phyloP scores from a whole-genome alignment of 2,113 vertebrate species.

The Podiceps cristatus region DNA sequence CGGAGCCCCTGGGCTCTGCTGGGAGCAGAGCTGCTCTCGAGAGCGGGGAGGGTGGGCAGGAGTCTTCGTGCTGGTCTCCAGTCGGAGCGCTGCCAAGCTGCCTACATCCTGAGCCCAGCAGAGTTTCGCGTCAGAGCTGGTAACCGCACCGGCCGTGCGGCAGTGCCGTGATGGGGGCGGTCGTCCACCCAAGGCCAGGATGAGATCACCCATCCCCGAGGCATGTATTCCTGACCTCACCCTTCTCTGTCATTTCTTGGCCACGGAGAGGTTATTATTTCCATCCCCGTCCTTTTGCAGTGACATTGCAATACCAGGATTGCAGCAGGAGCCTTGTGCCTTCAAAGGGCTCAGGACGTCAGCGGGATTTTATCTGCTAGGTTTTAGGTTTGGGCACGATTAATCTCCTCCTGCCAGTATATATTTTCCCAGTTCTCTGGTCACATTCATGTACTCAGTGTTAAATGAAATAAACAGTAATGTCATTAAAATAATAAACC shows the following conservation, averaged over 20 bases:
- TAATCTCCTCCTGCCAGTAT: not conserved
- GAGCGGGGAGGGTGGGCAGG: not conserved
- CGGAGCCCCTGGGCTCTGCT: not conserved
- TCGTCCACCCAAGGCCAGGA: slow-evolving; percentile 13
- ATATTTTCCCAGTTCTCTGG: not conserved
- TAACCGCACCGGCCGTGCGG: not conserved
- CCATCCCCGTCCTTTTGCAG: slow-evolving; percentile 31
- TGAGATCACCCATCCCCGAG: slow-evolving; percentile 62
- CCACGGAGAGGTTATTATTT: slow-evolving; percentile 59
- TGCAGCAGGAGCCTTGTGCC: slow-evolving; percentile 40
- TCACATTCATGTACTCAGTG: slow-evolving; percentile 26
- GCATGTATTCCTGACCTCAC: slow-evolving; percentile 59
- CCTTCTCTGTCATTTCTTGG: slow-evolving; percentile 56
- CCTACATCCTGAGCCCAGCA: not conserved
- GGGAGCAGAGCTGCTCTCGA: not conserved
- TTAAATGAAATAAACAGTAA: slow-evolving; percentile 56
- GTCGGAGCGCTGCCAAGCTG: not conserved
- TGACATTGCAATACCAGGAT: slow-evolving; percentile 26
- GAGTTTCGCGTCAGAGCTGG: not conserved
- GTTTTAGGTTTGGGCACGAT: slow-evolving; percentile 32
- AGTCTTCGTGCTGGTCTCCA: not conserved
- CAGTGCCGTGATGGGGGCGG: slow-evolving; percentile 43
- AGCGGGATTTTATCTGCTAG: slow-evolving; percentile 55
- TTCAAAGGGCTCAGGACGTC: not conserved
- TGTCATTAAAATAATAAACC: slow-evolving; percentile 60